Evolutionary conservation across 2,113 vertebrate genomes (phyloP), one percentile per base, ranked within the genome.

Genomic region (Clarias magur): DNA sequence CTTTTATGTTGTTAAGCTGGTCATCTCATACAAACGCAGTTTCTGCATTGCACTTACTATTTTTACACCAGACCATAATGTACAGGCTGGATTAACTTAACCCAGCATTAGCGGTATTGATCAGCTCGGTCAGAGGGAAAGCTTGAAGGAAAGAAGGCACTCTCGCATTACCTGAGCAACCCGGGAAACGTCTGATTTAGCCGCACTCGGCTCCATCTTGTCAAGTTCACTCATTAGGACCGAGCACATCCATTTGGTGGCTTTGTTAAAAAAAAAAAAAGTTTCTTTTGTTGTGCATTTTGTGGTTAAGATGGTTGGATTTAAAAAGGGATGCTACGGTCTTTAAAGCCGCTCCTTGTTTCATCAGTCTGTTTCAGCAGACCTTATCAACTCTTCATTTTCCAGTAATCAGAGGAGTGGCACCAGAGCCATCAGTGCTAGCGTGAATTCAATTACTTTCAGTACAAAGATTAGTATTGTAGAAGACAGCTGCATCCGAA

Each of bases 31-130:
- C 38, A 38, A 25, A 23, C 21, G 12, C 62, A 42, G 57, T 53
- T 76, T 15, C 48, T n/a, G 72, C 48, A 12, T 76, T 56, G 9
- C 23, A 13, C 25, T 73, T 84, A 10, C 83, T 88, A 88, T 88
- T 87, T 89, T 80, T 81, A 84, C 65, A 79, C 65, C 85, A 72
- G 72, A 60, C 80, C 56, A 54, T 86, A 87, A 86, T 87, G 80
- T 78, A 60, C 75, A 38, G 65, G 53, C 53, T 78, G 81, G 53
- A 88, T 90, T 88, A 89, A 90, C 82, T 90, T 90, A 88, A 87
- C 83, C 67, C 87, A 84, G 83, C 88, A 90, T 89, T 84, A 89
- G 62, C 84, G 85, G 56, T 88, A 90, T 91, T 68, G 89, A 91
- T 90, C 79, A 56, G 56, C 72, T 72, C 67, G 8, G 84, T 85